Conservation (phyloP, 1,140 invertebrate genomes). For the Thaumetopoea pityocampa region DNA sequence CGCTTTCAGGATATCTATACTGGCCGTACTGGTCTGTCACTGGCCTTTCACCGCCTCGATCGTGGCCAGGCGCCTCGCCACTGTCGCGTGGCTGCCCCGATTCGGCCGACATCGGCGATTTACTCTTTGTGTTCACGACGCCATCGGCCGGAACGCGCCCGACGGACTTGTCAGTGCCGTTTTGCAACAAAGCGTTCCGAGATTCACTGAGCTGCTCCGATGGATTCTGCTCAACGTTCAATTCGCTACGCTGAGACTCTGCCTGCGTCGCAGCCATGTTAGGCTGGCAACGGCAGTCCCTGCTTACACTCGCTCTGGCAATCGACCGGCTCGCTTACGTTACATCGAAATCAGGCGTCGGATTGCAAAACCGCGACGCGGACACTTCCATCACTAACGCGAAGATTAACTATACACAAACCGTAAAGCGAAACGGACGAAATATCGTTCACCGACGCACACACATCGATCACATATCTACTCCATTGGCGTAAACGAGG, state of each 20-base stretch:
- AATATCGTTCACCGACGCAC: constrained; percentile 79
- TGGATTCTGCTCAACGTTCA: constrained; percentile 78
- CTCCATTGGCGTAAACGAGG: constrained; percentile 82
- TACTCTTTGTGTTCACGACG: constrained; percentile 73
- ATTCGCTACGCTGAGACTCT: constrained; percentile 79
- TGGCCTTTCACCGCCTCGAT: constrained; percentile 55
- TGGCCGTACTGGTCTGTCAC: constrained; percentile 59
- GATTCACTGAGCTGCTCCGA: constrained; percentile 78
- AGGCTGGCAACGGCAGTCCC: constrained; percentile 73
- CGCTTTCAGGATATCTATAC: constrained; percentile 64
- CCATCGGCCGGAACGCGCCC: constrained; percentile 71
- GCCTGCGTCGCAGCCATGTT: constrained; percentile 81
- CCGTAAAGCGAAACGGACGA: constrained; percentile 74
- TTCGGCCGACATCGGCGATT: constrained; percentile 70
- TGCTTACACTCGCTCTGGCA: constrained; percentile 75
- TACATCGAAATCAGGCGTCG: constrained; percentile 75
- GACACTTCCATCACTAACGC: constrained; percentile 76
- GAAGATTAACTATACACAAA: constrained; percentile 74
- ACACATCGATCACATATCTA: constrained; percentile 81
- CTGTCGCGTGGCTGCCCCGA: constrained; percentile 60
- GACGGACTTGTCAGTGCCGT: constrained; percentile 76
- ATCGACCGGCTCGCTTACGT: constrained; percentile 76
- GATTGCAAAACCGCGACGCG: constrained; percentile 74
- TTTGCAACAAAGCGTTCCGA: constrained; percentile 78
- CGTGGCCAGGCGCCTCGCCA: constrained; percentile 61